Conservation (phyloP, 2,888 invertebrate species). For the Nomada fabriciana region DNA sequence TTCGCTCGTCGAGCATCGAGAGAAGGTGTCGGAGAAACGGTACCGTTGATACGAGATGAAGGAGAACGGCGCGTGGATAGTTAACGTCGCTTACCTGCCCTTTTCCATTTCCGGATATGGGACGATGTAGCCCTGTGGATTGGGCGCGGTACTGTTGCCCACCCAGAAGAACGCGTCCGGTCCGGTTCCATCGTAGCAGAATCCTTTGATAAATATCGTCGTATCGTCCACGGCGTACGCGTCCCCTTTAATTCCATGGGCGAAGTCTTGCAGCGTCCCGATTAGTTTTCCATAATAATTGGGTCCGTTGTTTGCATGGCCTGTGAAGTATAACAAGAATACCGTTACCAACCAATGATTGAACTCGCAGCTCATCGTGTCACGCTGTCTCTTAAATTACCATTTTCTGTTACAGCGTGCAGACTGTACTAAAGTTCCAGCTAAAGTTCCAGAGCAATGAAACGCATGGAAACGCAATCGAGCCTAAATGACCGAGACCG, state of each 20-base stretch:
- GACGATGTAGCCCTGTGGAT: conserved; percentile 93
- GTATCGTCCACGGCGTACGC: conserved; percentile 95
- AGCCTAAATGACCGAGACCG: conserved; percentile 46
- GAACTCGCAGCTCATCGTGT: no score
- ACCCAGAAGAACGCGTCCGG: conserved; percentile 97
- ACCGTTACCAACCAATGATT: no score
- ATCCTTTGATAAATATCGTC: conserved; percentile 94
- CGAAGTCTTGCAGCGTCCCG: conserved; percentile 90
- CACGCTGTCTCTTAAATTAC: no score
- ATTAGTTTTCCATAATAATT: conserved; percentile 91
- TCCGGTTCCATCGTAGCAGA: conserved; percentile 94
- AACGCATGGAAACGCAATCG: conserved; percentile 5
- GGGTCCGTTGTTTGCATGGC: conserved; percentile 69
- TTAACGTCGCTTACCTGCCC: conserved; percentile 87
- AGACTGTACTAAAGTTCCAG: no score
- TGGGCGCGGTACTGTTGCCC: conserved; percentile 91
- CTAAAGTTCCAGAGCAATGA: not conserved
- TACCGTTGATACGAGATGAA: not conserved
- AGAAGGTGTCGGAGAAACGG: not conserved
- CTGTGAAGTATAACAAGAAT: conserved; percentile 57
- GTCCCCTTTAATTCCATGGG: conserved; percentile 92
- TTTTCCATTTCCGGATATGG: conserved; percentile 94
- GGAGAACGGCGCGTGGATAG: no score
- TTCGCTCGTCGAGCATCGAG: not conserved
- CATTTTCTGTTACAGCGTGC: no score